Percentiles rank a stretch among this genome's conserved stretches.
phyloP scores from a whole-genome alignment of 1,140 invertebrate genomes.

The Arctopsyche grandis region DNA sequence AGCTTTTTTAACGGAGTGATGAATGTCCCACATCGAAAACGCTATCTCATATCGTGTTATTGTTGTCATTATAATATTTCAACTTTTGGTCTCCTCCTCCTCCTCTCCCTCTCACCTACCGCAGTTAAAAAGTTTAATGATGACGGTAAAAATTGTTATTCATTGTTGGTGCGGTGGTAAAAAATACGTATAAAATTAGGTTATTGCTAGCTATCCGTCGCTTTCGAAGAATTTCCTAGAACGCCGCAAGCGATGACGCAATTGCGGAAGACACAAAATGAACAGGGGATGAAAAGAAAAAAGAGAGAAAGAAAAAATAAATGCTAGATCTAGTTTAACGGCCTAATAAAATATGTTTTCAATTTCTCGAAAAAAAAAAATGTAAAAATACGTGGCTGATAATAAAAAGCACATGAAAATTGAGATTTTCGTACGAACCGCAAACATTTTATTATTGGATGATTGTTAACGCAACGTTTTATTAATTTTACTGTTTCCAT shows the following conservation, averaged over 20 bases:
- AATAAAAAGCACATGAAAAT: neutral
- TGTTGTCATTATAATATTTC: conserved; percentile 11
- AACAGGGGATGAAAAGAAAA: neutral
- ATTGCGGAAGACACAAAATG: neutral
- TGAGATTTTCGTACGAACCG: neutral
- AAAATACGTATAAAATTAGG: conserved; percentile 2
- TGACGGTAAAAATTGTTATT: conserved; percentile 22
- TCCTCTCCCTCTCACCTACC: neutral
- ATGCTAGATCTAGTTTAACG: neutral
- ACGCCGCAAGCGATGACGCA: neutral
- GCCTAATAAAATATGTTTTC: conserved; percentile 23
- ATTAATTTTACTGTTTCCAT: no score
- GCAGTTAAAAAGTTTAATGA: conserved; percentile 25
- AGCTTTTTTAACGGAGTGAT: conserved; percentile 8
- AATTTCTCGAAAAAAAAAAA: neutral
- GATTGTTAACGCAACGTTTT: no score
- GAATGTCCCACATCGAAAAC: neutral
- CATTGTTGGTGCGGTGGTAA: conserved; percentile 7
- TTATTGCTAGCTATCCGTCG: neutral
- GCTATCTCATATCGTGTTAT: conserved; percentile 12
- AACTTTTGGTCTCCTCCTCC: neutral
- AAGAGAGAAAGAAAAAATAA: neutral
- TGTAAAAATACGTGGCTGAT: neutral
- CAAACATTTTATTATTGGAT: no score
- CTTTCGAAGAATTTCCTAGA: no score